phyloP scores from a whole-genome alignment of 2,797 vertebrate genomes.

The Spinus pinus region DNA sequence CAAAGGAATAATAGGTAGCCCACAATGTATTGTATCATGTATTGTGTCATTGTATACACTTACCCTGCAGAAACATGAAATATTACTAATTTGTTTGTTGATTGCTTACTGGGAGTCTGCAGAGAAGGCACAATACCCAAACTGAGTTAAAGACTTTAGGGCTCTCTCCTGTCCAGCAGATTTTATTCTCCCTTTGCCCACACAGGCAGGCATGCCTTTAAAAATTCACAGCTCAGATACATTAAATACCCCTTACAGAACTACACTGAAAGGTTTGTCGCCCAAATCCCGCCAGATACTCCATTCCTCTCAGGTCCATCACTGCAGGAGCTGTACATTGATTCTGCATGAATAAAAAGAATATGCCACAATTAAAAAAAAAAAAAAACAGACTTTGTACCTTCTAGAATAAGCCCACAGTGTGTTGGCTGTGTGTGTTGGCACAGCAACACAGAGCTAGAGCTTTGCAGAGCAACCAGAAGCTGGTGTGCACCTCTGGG shows the following conservation, averaged over 20 bases:
- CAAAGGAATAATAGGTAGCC: conserved; percentile 5
- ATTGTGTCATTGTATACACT: neutral
- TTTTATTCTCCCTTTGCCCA: neutral
- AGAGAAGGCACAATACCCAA: neutral
- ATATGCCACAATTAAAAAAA: neutral
- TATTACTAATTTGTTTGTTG: conserved; percentile 15
- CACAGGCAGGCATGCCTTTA: neutral
- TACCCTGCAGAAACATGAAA: neutral
- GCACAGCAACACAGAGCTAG: neutral
- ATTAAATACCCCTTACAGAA: neutral
- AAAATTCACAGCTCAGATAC: neutral
- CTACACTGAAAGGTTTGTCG: neutral
- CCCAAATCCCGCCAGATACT: neutral
- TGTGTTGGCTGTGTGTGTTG: neutral
- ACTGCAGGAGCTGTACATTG: neutral
- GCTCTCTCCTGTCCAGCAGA: neutral
- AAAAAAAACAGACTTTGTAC: neutral
- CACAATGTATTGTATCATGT: neutral
- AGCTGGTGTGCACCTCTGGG: neutral
- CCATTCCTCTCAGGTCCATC: neutral
- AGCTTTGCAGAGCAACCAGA: neutral
- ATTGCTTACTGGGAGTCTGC: neutral
- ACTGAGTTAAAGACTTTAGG: neutral
- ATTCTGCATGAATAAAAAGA: neutral
- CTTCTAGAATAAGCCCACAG: neutral